Conservation (phyloP, 2,888 invertebrate species). For the Tetragonisca angustula region DNA sequence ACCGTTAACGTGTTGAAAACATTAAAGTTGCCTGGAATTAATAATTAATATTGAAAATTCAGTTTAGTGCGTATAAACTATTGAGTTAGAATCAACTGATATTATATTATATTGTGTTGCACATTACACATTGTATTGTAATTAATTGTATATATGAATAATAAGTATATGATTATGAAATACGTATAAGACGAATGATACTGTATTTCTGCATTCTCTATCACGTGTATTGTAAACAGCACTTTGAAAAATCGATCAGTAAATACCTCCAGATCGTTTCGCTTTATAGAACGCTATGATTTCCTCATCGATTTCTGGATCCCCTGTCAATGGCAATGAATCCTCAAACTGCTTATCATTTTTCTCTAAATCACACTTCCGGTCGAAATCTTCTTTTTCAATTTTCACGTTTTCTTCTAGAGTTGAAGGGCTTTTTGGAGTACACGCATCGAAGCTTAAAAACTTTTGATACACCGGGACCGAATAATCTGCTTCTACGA, state of each 20-base stretch:
- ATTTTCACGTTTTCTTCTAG: not conserved
- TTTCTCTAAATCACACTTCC: not conserved
- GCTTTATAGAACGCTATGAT: conserved; percentile 84
- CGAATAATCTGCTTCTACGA: not conserved
- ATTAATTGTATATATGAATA: not conserved
- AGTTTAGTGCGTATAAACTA: not conserved
- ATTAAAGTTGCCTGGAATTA: not conserved
- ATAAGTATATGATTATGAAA: not conserved
- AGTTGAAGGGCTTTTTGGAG: not conserved
- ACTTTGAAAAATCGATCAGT: conserved; percentile 35
- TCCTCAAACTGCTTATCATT: conserved; percentile 76
- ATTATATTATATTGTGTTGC: not conserved
- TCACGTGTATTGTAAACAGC: not conserved
- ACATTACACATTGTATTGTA: not conserved
- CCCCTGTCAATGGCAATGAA: conserved; percentile 84
- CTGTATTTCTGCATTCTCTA: conserved; percentile 11
- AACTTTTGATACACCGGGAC: conserved; percentile 24
- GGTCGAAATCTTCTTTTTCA: not conserved
- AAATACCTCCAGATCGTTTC: conserved; percentile 67
- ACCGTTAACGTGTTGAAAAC: conserved; percentile 54
- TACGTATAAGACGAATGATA: not conserved
- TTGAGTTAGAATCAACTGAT: not conserved
- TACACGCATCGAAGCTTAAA: conserved; percentile 4
- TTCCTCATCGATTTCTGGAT: conserved; percentile 85
- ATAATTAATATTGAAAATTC: not conserved